phyloP scores from a whole-genome alignment of 2,888 invertebrate species.

The Tubiluchus corallicola region DNA sequence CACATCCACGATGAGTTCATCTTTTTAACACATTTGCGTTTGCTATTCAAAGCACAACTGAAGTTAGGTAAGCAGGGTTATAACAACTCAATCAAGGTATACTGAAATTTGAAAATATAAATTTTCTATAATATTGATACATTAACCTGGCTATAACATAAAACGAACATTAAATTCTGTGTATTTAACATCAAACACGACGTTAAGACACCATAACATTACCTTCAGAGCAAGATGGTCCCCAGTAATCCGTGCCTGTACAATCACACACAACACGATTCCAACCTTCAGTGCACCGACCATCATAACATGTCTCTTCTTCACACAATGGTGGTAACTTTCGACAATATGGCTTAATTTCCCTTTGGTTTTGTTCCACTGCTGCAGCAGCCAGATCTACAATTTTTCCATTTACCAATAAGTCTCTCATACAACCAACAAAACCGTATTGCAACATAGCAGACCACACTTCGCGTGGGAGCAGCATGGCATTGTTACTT shows the following conservation, averaged over 20 bases:
- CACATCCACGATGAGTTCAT: too few species aligned
- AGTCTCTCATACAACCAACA: conserved; percentile 78
- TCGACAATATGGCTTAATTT: conserved; percentile 72
- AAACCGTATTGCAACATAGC: conserved; percentile 72
- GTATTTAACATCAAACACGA: too few species aligned
- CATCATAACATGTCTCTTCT: conserved; percentile 70
- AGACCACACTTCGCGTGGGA: conserved; percentile 75
- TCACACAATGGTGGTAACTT: conserved; percentile 34
- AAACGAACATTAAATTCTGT: too few species aligned
- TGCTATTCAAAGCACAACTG: too few species aligned
- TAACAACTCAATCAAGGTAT: too few species aligned
- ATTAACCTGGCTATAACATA: too few species aligned
- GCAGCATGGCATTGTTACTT: conserved; percentile 48
- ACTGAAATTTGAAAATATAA: too few species aligned
- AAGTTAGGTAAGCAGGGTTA: too few species aligned
- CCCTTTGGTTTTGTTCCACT: conserved; percentile 70
- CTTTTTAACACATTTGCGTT: too few species aligned
- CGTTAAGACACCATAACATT: too few species aligned
- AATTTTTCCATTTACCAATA: conserved; percentile 66
- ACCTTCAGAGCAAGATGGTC: conserved; percentile 75
- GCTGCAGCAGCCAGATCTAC: conserved; percentile 75
- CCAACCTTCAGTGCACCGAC: conserved; percentile 80
- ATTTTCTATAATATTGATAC: too few species aligned
- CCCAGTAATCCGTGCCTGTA: conserved; percentile 63
- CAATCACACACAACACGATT: conserved; percentile 86